phyloP scores from a whole-genome alignment of 2,888 invertebrate species.

The Tipula helvola region DNA sequence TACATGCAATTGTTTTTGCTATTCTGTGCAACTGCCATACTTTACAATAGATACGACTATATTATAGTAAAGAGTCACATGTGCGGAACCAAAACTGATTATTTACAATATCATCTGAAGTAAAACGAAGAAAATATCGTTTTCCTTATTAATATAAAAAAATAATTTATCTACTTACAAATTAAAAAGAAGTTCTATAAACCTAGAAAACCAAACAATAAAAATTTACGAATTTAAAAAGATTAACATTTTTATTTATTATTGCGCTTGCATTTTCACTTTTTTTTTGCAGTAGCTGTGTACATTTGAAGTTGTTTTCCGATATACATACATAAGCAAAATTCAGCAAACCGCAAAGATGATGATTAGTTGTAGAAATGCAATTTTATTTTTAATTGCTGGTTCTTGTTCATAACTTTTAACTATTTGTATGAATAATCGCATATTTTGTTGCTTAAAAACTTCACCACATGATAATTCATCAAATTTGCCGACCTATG shows the following conservation, averaged over 20 bases:
- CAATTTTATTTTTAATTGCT: background rate
- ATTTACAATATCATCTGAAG: background rate
- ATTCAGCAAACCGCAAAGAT: background rate
- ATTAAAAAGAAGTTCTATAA: background rate
- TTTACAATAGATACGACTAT: too few species aligned
- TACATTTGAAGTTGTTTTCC: background rate
- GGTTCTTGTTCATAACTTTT: background rate
- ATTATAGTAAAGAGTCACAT: background rate
- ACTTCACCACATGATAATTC: background rate
- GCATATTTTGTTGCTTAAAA: background rate
- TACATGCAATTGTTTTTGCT: too few species aligned
- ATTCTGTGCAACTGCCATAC: too few species aligned
- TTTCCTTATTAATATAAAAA: background rate
- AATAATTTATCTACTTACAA: background rate
- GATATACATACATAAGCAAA: background rate
- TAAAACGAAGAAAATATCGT: background rate
- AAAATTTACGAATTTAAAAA: background rate
- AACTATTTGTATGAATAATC: background rate
- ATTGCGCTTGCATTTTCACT: background rate
- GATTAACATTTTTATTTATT: background rate
- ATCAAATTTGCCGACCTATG: background rate
- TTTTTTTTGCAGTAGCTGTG: background rate
- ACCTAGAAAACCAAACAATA: background rate
- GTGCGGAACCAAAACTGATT: background rate
- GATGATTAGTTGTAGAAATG: background rate